Conservation (phyloP, 2,113 vertebrate species). For the Galemys pyrenaicus region DNA sequence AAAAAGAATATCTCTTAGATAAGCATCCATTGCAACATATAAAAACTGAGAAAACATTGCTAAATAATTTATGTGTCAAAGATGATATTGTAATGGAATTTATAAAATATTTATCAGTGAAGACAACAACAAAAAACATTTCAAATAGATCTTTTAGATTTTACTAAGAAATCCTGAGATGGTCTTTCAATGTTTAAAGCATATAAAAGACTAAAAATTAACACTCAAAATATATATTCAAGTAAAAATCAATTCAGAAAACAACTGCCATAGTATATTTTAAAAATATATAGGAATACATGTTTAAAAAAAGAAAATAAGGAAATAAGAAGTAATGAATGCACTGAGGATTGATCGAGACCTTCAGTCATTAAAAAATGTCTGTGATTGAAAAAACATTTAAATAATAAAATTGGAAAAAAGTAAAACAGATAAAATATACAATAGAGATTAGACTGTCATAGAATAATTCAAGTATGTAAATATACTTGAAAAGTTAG, state of each 20-base stretch:
- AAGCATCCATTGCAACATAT: neutral
- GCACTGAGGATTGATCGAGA: neutral
- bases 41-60: neutral
- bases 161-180: neutral
- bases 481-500: too few relatives aligned
- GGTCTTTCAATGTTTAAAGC: neutral
- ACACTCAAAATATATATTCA: conserved; percentile 4
- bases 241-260: conserved; percentile 1
- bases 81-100: conserved; percentile 25
- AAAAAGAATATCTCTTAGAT: neutral
- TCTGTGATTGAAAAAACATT: neutral
- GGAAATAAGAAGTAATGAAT: neutral
- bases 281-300: neutral
- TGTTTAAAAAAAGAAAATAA: neutral
- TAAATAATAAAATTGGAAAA: neutral
- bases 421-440: neutral
- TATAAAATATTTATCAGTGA: conserved; percentile 45
- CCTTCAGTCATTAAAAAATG: neutral
- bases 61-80: conserved; percentile 48
- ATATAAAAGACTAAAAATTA: neutral
- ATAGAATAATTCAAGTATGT: too few relatives aligned
- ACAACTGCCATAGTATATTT: neutral
- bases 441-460: neutral
- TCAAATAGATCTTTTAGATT: neutral
- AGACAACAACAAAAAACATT: neutral